phyloP scores from a whole-genome alignment of 2,113 vertebrate genomes.

The Psilopsiagon aymara region DNA sequence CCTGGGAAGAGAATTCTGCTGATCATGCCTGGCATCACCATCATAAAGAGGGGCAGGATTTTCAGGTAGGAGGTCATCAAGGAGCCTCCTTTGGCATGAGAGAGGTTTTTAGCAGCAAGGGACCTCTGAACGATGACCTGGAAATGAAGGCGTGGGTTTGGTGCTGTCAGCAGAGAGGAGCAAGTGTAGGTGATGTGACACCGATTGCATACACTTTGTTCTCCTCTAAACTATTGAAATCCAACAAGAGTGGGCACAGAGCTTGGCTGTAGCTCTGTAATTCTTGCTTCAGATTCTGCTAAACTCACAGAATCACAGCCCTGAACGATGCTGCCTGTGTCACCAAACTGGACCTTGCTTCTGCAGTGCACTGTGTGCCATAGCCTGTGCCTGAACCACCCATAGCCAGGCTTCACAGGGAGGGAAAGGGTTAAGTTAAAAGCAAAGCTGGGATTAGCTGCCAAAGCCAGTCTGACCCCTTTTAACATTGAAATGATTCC shows the following conservation, averaged over 20 bases:
- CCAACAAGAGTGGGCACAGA: not conserved
- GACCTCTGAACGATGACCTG: conserved; percentile 98
- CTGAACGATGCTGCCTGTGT: not conserved
- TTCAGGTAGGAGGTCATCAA: conserved; percentile 92
- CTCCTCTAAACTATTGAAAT: not conserved
- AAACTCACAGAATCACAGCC: not conserved
- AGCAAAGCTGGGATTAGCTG: not conserved
- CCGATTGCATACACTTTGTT: rapidly evolving
- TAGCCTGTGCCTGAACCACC: not conserved
- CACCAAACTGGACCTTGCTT: not conserved
- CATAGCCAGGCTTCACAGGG: not conserved
- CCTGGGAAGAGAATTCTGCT: conserved; percentile 96
- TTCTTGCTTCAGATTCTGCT: not conserved
- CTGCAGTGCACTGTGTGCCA: rapidly evolving
- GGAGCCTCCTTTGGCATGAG: conserved; percentile 94
- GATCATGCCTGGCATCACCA: conserved; percentile 95
- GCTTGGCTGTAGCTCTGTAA: not conserved
- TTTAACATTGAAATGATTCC: not conserved
- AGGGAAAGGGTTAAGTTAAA: not conserved
- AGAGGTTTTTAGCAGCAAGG: conserved; percentile 89
- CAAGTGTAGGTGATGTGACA: not conserved
- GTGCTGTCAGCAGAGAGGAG: not conserved
- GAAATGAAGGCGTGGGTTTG: not conserved
- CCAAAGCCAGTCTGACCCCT: not conserved
- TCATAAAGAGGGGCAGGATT: conserved; percentile 90